These are phyloP conservation scores for Hermatobates lingyangjiaoensis DNA, from an alignment of 1,140 invertebrate genomes.

Conservation along the genomic window DNA sequence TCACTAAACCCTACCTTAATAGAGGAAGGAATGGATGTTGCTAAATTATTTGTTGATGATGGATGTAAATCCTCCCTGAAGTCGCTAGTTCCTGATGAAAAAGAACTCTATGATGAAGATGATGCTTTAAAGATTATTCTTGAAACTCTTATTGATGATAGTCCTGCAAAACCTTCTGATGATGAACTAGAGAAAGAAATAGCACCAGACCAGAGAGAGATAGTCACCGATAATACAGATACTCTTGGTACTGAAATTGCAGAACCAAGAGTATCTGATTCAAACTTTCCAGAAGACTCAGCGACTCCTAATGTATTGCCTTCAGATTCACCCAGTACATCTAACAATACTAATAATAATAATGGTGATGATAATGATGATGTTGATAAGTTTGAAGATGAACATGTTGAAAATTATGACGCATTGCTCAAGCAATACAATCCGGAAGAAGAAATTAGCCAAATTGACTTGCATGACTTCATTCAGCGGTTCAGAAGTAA, in stretches of 20 bases:
- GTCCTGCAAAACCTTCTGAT: slow-evolving; percentile 4
- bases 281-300: neutral
- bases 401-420: neutral
- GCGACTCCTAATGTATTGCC: neutral
- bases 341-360: no score
- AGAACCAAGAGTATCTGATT: no score
- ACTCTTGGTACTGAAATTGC: no score
- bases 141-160: slow-evolving; percentile 14
- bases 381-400: slow-evolving; percentile 7
- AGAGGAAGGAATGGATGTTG: slow-evolving; percentile 34
- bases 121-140: slow-evolving; percentile 45
- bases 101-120: slow-evolving; percentile 27
- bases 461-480: no score
- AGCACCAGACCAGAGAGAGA: no score
- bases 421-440: slow-evolving; percentile 5
- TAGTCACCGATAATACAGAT: no score
- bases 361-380: slow-evolving; percentile 3
- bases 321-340: neutral
- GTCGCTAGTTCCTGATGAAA: slow-evolving; percentile 25
- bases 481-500: no score
- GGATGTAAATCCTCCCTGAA: slow-evolving; percentile 20
- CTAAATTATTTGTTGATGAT: slow-evolving; percentile 38
- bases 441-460: no score
- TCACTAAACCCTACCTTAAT: slow-evolving; percentile 48
- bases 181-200: no score